Conservation (phyloP, 2,888 invertebrate genomes). For the Tyria jacobaeae region DNA sequence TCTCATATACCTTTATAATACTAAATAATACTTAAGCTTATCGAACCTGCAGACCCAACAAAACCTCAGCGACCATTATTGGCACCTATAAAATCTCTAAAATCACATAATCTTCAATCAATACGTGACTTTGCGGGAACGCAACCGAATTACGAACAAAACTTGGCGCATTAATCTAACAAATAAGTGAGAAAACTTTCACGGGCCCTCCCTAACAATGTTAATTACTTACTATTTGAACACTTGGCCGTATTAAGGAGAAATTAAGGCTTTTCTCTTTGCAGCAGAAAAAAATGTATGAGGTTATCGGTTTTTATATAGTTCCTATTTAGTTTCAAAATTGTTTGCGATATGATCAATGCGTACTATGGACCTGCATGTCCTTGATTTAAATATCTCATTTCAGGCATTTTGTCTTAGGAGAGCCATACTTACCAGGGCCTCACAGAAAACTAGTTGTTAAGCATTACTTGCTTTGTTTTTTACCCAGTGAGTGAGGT, state of each 20-base stretch:
- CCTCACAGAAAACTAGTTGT: too few relatives aligned
- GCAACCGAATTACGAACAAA: slow-evolving; percentile 37
- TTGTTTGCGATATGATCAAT: background rate
- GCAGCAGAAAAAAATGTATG: slow-evolving; percentile 18
- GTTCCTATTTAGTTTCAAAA: background rate
- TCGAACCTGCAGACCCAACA: background rate
- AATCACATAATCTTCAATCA: slow-evolving; percentile 47
- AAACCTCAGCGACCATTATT: slow-evolving; percentile 6
- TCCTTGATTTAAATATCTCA: too few relatives aligned
- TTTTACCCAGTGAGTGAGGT: too few relatives aligned
- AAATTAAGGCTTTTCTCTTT: slow-evolving; percentile 34
- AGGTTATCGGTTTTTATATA: background rate
- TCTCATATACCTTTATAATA: background rate
- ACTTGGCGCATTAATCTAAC: slow-evolving; percentile 50
- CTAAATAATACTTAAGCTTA: background rate
- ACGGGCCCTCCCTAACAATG: slow-evolving; percentile 39
- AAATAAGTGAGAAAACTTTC: slow-evolving; percentile 52
- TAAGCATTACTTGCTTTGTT: too few relatives aligned
- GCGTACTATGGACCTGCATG: background rate
- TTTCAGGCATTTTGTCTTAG: too few relatives aligned
- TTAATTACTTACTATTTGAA: slow-evolving; percentile 51
- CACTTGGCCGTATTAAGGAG: slow-evolving; percentile 28
- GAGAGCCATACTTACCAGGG: too few relatives aligned
- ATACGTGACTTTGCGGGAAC: slow-evolving; percentile 46
- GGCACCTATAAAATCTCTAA: slow-evolving; percentile 43